These are phyloP conservation scores for Myripristis murdjan DNA, from an alignment of 2,797 vertebrate genomes.

Conservation along the genomic window DNA sequence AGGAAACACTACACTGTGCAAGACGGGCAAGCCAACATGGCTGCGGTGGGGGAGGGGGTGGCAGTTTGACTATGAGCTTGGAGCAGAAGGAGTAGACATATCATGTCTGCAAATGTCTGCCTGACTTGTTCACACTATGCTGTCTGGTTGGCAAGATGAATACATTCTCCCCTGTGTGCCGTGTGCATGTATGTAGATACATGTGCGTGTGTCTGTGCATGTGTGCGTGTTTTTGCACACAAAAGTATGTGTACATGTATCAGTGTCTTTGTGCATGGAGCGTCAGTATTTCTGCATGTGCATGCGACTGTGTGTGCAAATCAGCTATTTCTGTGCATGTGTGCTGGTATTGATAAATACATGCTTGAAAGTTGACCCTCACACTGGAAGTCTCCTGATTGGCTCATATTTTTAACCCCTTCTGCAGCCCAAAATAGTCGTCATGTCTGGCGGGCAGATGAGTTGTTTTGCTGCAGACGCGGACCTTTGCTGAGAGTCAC, in stretches of 20 bases:
- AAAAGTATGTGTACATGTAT: not conserved
- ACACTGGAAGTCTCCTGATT: constrained; percentile 15
- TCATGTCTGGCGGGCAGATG: constrained; percentile 21
- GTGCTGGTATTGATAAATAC: not conserved
- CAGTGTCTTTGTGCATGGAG: not conserved
- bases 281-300: not conserved
- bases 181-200: constrained; percentile 4
- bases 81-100: constrained; percentile 33
- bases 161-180: not conserved
- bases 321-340: not conserved
- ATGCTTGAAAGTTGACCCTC: constrained; percentile 44
- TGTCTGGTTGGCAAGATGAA: constrained; percentile 54
- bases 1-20: constrained; percentile 53
- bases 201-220: not conserved
- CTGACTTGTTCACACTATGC: constrained; percentile 71
- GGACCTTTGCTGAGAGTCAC: not conserved
- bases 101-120: constrained; percentile 62
- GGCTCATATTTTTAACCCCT: constrained; percentile 36
- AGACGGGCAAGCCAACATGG: constrained; percentile 20
- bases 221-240: not conserved
- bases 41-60: not conserved
- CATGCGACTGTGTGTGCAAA: not conserved
- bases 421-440: constrained; percentile 32
- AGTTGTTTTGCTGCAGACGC: constrained; percentile 43
- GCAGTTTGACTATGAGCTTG: no score